phyloP scores from a whole-genome alignment of 1,140 invertebrate species.

The Papilio dardanus region DNA sequence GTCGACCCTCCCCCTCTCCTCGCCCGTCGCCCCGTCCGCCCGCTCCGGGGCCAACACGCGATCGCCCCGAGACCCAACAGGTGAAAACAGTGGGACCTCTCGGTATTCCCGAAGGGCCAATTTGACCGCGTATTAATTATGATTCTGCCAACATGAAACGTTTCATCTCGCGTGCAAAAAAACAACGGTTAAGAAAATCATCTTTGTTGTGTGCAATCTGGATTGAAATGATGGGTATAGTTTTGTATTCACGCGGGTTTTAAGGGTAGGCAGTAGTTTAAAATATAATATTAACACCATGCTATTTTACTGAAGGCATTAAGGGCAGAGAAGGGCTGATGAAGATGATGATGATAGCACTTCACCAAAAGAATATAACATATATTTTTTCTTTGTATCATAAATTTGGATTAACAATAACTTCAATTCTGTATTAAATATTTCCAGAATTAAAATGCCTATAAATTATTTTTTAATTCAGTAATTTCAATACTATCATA shows the following conservation, averaged over 20 bases:
- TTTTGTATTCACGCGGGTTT: not conserved
- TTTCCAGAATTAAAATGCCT: not conserved
- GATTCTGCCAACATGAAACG: constrained; percentile 16
- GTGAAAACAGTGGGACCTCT: constrained; percentile 32
- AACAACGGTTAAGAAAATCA: not conserved
- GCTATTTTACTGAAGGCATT: too few relatives aligned
- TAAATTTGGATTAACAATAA: too few relatives aligned
- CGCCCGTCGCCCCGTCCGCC: too few relatives aligned
- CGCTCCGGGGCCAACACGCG: constrained; percentile 29
- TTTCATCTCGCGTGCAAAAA: constrained; percentile 17
- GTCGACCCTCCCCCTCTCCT: constrained; percentile 18
- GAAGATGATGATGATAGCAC: too few relatives aligned
- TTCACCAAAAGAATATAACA: too few relatives aligned
- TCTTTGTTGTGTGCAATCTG: not conserved
- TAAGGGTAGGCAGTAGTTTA: not conserved
- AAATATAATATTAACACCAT: not conserved
- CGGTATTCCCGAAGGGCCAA: constrained; percentile 23
- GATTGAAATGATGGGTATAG: not conserved
- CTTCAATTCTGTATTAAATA: too few relatives aligned
- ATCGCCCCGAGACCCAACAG: constrained; percentile 34
- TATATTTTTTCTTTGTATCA: too few relatives aligned
- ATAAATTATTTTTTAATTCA: not conserved
- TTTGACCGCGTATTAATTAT: constrained; percentile 34
- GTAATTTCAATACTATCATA: not conserved
- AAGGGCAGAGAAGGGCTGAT: too few relatives aligned